Conservation (phyloP, 2,888 invertebrate species). For the Halictus ligatus region DNA sequence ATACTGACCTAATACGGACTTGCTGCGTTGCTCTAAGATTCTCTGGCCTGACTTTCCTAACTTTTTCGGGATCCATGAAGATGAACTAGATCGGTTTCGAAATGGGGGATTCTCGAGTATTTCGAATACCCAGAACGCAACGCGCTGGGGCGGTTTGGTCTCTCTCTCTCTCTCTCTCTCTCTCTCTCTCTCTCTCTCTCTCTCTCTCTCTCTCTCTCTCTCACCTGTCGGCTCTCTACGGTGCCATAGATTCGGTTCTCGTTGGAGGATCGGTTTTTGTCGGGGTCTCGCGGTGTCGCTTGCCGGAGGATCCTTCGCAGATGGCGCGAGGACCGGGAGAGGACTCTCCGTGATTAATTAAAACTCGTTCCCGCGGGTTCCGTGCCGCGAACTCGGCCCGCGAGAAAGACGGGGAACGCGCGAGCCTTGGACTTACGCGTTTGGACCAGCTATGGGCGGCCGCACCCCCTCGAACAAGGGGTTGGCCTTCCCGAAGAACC, state of each 20-base stretch:
- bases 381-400: conserved; percentile 33
- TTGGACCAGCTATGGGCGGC: conserved; percentile 31
- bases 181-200: background rate
- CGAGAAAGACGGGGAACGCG: background rate
- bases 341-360: conserved; percentile 61
- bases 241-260: conserved; percentile 60
- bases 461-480: conserved; percentile 61
- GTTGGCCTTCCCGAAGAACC: conserved; percentile 52
- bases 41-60: background rate
- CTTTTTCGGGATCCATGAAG: background rate
- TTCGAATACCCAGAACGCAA: background rate
- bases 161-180: background rate
- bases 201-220: background rate
- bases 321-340: conserved; percentile 55
- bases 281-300: conserved; percentile 53
- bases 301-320: conserved; percentile 58
- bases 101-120: background rate
- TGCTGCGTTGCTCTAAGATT: no score
- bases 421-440: conserved; percentile 21
- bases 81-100: background rate
- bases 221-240: conserved; percentile 31
- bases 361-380: conserved; percentile 63
- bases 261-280: conserved; percentile 59
- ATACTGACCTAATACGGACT: no score
- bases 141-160: background rate